Evolutionary conservation across 2,113 vertebrate species (phyloP).

Genomic region (Leptocoma aspasia): DNA sequence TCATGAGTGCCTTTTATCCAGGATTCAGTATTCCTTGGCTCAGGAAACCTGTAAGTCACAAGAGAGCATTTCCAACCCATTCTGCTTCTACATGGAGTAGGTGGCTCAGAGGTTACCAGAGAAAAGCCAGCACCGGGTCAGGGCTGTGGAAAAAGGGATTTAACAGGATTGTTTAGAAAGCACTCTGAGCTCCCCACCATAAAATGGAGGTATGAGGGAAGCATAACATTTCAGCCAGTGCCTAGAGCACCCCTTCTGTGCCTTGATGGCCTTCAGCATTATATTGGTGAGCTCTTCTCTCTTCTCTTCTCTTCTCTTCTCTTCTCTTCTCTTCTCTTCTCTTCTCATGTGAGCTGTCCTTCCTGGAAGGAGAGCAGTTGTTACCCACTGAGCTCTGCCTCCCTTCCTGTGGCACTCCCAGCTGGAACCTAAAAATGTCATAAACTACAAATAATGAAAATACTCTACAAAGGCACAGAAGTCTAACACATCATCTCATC

Average conservation of each 20-base stretch:
- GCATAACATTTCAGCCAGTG: neutral
- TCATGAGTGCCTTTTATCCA: neutral
- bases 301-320: neutral
- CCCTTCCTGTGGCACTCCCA: neutral
- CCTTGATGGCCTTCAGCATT: neutral
- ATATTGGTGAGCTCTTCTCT: neutral
- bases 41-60: neutral
- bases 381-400: neutral
- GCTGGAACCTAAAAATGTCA: neutral
- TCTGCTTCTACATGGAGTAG: neutral
- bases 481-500: neutral
- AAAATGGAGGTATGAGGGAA: neutral
- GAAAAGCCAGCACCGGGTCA: neutral
- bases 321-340: neutral
- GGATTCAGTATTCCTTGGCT: neutral
- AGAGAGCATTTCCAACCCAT: neutral
- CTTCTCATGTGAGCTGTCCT: neutral
- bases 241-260: neutral
- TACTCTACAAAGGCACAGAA: neutral
- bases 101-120: neutral
- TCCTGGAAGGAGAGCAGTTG: fast-evolving
- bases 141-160: neutral
- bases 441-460: neutral
- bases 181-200: neutral
- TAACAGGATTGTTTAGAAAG: neutral